Evolutionary conservation across 2,797 vertebrate species (phyloP), one percentile per base, ranked within the genome.

Genomic region (Lacerta bilineata): DNA sequence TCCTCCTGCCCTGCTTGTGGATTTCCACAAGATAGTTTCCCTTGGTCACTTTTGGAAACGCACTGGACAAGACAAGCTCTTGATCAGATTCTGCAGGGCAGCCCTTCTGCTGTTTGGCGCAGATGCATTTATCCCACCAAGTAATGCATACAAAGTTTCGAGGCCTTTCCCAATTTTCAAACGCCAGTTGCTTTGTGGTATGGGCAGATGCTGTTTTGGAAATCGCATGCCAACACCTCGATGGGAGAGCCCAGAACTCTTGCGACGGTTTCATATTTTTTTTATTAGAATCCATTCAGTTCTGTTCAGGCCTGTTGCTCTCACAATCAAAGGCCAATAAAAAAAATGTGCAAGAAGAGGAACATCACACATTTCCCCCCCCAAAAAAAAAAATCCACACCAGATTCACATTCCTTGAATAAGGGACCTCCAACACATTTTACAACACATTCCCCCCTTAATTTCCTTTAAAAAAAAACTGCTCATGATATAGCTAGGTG

Each of bases 271-370:
- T 55, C 50, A 55, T 55, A 33, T 33, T 33, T 33, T 55, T 61
- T 71, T 74, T 55, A 39, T 75, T 61, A 46, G 43, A 15, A 46
- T 83, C 43, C 64, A 46, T 46, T 83, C 55, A 39, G 36, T 72
- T 87, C 50, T n/a, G 59, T 72, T 81, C 79, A 64, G 69, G 20
- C 43, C 61, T 82, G 50, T 46, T 75, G 78, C n/a, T 64, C 66
- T 66, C 39, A 61, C 43, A 87, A 81, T 25, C 68, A n/a, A 81
- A 81, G 69, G 43, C 41, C 18, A 25, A 61, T 80, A 25, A 71
- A 80, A 80, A n/a, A n/a, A n/a, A n/a, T n/a, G n/a, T n/a, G n/a
- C n/a, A n/a, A 18, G 29, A 5, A 27, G 50, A 11, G 50, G 11
- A 15, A 55, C 50, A 4, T 0, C 5, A 71, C 17, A 64, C 18